phyloP scores from a whole-genome alignment of 2,797 vertebrate species.

The Numenius phaeopus region DNA sequence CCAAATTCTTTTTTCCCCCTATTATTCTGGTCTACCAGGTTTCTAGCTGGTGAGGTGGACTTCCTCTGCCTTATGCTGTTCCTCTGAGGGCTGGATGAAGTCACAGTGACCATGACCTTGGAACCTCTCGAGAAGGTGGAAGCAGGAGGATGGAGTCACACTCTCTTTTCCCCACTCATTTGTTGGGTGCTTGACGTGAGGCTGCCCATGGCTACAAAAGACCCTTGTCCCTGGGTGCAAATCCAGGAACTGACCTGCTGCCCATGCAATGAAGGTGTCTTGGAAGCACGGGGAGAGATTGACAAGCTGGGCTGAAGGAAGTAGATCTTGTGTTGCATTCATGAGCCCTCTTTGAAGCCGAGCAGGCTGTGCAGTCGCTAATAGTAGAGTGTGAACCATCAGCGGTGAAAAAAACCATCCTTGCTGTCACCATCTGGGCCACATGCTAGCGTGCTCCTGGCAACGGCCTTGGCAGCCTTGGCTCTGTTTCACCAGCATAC shows the following conservation, averaged over 20 bases:
- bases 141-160: neutral
- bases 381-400: neutral
- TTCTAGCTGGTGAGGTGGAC: neutral
- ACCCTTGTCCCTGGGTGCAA: neutral
- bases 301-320: neutral
- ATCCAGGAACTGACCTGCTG: neutral
- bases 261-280: neutral
- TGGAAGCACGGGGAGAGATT: neutral
- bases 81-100: neutral
- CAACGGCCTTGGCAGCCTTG: neutral
- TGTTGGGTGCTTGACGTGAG: neutral
- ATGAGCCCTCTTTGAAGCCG: neutral
- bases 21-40: neutral
- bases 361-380: neutral
- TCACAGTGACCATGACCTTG: neutral
- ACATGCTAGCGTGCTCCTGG: neutral
- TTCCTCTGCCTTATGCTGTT: neutral
- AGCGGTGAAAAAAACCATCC: neutral
- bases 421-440: neutral
- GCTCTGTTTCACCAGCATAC: neutral
- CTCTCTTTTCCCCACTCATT: neutral
- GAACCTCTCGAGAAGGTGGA: neutral
- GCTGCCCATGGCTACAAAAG: neutral
- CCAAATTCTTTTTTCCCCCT: accelerated
- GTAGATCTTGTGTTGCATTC: neutral